Percentiles rank a stretch among this genome's conserved stretches.
These are phyloP conservation scores for Morus bassanus DNA, from an alignment of 2,797 vertebrate genomes.

Conservation along the genomic window DNA sequence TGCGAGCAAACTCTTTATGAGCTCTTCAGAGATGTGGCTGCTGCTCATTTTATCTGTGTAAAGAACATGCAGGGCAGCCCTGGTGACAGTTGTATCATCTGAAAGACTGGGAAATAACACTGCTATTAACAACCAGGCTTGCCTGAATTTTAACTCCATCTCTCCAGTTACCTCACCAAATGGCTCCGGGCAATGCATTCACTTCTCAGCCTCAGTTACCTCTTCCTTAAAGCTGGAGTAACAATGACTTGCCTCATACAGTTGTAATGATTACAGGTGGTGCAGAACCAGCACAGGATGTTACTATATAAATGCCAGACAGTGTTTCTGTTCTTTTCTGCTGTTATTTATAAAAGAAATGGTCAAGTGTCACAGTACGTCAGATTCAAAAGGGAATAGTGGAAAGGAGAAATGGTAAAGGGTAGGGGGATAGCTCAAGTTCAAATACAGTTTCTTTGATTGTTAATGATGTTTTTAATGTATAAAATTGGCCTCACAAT, in stretches of 20 bases:
- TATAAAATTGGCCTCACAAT: background rate
- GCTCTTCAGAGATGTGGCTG: background rate
- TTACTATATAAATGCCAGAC: too few species aligned
- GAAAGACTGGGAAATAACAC: background rate
- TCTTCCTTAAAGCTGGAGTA: background rate
- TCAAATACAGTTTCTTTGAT: background rate
- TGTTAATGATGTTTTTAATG: background rate
- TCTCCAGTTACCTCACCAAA: background rate
- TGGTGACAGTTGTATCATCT: background rate
- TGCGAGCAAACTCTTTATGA: background rate
- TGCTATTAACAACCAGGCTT: background rate
- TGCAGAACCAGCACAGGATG: background rate
- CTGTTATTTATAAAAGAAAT: background rate
- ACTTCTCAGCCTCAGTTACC: background rate
- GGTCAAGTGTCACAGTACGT: too few species aligned
- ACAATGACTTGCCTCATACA: background rate
- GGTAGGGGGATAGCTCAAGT: background rate
- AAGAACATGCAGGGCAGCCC: background rate
- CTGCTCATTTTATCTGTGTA: background rate
- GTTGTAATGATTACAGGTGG: too few species aligned
- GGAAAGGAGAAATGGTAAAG: background rate
- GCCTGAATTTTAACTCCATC: background rate
- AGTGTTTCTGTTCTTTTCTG: background rate
- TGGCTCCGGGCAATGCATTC: background rate
- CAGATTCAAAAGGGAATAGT: background rate